A percentile compares a stretch with the other conserved stretches of the same genome.
phyloP scores from a whole-genome alignment of 2,797 vertebrate genomes.

The Bradypus variegatus region DNA sequence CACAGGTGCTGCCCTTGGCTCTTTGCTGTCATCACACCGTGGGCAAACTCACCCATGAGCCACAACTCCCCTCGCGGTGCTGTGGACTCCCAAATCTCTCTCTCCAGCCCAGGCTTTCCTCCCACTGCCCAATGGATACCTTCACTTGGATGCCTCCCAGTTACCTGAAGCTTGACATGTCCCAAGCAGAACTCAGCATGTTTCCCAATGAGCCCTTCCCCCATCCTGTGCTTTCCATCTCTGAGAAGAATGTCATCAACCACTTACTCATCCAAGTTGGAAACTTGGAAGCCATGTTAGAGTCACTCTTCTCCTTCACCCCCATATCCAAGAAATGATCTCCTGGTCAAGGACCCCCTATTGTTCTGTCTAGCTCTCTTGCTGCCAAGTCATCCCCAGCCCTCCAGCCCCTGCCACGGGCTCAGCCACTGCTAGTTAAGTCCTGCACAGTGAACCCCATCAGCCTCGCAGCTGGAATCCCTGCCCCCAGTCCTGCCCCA shows the following conservation, averaged over 20 bases:
- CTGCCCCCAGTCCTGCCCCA: background rate
- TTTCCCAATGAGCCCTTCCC: background rate
- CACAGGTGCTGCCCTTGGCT: background rate
- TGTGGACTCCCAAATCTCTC: background rate
- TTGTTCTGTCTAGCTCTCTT: background rate
- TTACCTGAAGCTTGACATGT: background rate
- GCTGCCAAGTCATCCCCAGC: background rate
- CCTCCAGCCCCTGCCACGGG: background rate
- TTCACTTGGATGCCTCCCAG: background rate
- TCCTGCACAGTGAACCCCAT: no score
- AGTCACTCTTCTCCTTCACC: background rate
- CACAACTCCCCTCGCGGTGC: background rate
- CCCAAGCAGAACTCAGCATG: background rate
- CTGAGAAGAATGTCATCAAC: background rate
- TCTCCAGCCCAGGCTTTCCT: background rate
- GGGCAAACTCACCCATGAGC: background rate
- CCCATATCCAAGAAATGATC: background rate
- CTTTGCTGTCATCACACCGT: background rate
- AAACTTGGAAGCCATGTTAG: background rate
- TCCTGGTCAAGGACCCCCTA: background rate
- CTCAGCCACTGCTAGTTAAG: background rate
- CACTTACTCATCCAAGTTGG: background rate
- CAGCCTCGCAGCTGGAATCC: background rate
- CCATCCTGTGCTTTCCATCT: background rate
- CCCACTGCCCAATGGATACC: background rate